Conservation (phyloP, 2,888 invertebrate genomes). For the Scaptomyza reducta region DNA sequence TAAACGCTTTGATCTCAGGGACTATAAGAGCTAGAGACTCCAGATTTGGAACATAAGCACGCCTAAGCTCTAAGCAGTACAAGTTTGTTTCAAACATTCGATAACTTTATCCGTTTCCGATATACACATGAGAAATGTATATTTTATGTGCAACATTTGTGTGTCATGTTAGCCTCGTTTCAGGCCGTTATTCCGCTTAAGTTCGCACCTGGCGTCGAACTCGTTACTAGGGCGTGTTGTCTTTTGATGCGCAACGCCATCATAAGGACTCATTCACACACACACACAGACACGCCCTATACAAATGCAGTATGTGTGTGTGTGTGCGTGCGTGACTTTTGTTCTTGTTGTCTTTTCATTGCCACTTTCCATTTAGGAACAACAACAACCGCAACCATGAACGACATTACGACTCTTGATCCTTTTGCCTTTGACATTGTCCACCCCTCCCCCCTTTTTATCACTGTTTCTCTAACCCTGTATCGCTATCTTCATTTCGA, state of each 20-base stretch:
- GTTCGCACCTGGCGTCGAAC: slow-evolving; percentile 46
- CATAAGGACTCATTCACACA: slow-evolving; percentile 39
- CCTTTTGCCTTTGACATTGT: slow-evolving; percentile 3
- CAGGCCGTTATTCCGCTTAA: background rate
- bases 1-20: no score
- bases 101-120: no score
- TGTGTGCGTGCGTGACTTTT: slow-evolving; percentile 62
- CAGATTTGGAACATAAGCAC: no score
- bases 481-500: slow-evolving; percentile 2
- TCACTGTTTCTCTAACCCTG: background rate
- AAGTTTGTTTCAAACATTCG: no score
- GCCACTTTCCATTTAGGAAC: slow-evolving; percentile 57
- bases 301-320: slow-evolving; percentile 1
- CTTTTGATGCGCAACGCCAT: slow-evolving; percentile 59
- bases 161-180: background rate
- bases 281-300: slow-evolving; percentile 2
- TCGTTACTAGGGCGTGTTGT: slow-evolving; percentile 53
- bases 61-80: no score
- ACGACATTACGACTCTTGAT: slow-evolving; percentile 36
- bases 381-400: slow-evolving; percentile 22
- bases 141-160: background rate
- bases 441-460: background rate
- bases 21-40: no score
- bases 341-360: slow-evolving; percentile 54
- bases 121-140: no score